Base-by-base conservation (phyloP, 2,797 vertebrate genomes). In the Limosa lapponica region DNA sequence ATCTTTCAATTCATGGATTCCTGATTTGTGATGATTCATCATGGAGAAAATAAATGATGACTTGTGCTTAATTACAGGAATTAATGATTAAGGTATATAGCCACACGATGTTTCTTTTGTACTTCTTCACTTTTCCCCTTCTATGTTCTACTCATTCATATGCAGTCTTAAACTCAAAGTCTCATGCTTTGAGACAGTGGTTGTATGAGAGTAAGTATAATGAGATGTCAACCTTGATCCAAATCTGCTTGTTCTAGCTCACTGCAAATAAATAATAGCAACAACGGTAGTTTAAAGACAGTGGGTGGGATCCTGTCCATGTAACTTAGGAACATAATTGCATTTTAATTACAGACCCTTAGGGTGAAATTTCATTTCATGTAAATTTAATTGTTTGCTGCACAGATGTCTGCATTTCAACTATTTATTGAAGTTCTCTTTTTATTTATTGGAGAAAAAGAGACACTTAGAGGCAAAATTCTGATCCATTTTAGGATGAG, bases 301-400 rank as follows among this genome's bases (percentile, higher is more conserved):
- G 48, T 89, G 79, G 15, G 72, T 89, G 75, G 34, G 32, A 88
- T 91, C 32, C 28, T 86, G 36, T 71, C 61, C 69, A 74, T 78
- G 75, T 86, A 90, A 83, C 12, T 93, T 86, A 49, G 57, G 19
- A 85, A 78, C 85, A 46, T 81, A 94, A 91, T 88, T 88, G 46
- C 24, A 71, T 10, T 94, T 95, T 94, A 94, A 91, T 94, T 90
- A 78, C 30, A 86, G 69, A 69, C 34, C 65, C 65, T 91, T 77
- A 2, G 19, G 90, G 65, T 5, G 0, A 88, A 67, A 90, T 94
- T 93, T 96, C 8, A 51, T 93, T 94, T 95, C 61, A 83, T 78
- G 79, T 83, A 90, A 88, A 91, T 83, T 36, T 93, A 83, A 92
- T 91, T 88, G 75, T 86, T 97, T 95, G 27, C 25, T 74, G 65